A percentile compares a stretch with the other conserved stretches of the same genome.
Evolutionary conservation across 35 echinoderm and acorn worm species (phyloP).

Genomic region (Anneissia japonica): DNA sequence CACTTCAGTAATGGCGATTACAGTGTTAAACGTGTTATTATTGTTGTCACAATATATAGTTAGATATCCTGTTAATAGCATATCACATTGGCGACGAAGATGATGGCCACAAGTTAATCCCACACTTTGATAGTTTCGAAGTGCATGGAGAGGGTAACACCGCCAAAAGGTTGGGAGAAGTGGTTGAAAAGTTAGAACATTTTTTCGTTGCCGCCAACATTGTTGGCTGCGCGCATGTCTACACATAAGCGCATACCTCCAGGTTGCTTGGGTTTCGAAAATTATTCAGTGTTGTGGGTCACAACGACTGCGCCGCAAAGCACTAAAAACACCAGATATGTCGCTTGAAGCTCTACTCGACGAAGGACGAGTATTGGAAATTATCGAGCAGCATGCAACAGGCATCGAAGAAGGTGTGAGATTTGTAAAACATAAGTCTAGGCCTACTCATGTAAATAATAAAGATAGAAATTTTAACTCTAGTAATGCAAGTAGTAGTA

Average conservation of each 20-base stretch:
- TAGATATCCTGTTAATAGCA: too few species aligned
- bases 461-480: not conserved
- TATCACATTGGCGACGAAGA: too few species aligned
- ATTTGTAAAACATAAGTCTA: not conserved
- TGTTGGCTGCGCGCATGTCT: not conserved
- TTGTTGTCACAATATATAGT: too few species aligned
- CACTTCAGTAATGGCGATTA: too few species aligned
- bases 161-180: too few species aligned
- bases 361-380: not conserved
- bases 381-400: not conserved
- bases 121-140: too few species aligned
- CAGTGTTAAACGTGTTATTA: too few species aligned
- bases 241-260: not conserved
- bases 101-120: too few species aligned
- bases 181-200: too few species aligned
- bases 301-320: not conserved
- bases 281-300: not conserved
- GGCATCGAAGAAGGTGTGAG: not conserved
- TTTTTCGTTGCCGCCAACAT: not conserved
- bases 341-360: not conserved
- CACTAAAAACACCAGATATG: not conserved
- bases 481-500: too few species aligned
- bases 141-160: too few species aligned
- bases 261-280: not conserved
- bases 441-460: not conserved